These are phyloP conservation scores for Scaptomyza reducta DNA, from an alignment of 2,888 invertebrate species.

Conservation along the genomic window DNA sequence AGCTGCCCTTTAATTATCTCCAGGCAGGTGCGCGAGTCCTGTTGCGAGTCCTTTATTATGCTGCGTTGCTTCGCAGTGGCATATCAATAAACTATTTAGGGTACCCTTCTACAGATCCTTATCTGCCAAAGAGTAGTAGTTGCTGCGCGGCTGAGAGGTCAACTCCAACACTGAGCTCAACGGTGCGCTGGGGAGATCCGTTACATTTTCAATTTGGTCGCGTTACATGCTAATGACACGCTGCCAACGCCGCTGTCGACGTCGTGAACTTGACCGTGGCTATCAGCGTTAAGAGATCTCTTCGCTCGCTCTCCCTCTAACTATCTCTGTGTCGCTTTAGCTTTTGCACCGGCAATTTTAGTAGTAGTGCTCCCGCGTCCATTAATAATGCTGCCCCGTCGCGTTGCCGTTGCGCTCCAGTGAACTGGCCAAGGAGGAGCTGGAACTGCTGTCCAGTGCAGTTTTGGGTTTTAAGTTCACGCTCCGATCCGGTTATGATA, in stretches of 20 bases:
- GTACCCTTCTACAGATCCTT: constrained; percentile 62
- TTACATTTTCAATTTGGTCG: constrained; percentile 82
- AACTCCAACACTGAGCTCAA: constrained; percentile 10
- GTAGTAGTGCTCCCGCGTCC: constrained; percentile 64
- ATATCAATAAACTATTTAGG: constrained; percentile 75
- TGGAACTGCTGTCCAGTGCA: constrained; percentile 49
- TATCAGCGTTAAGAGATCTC: constrained; percentile 75
- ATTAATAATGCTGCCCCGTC: constrained; percentile 67
- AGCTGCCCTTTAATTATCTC: constrained; percentile 58
- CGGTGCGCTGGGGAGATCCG: constrained; percentile 62
- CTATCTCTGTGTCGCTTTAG: constrained; percentile 2
- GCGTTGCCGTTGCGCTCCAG: constrained; percentile 61
- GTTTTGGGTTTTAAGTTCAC: constrained; percentile 70
- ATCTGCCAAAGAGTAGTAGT: constrained; percentile 36
- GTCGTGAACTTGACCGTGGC: constrained; percentile 84
- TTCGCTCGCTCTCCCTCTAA: neutral
- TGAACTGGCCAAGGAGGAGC: constrained; percentile 34
- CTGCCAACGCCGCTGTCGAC: constrained; percentile 44
- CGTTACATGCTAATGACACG: constrained; percentile 69
- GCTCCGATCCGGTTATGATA: constrained; percentile 79
- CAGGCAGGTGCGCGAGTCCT: constrained; percentile 49
- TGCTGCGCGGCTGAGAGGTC: constrained; percentile 23
- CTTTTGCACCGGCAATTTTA: constrained; percentile 57
- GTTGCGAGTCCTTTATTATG: constrained; percentile 36
- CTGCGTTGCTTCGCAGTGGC: constrained; percentile 26